Evolutionary conservation across 2,888 invertebrate genomes (phyloP).

Genomic region (Trimorus sp.): DNA sequence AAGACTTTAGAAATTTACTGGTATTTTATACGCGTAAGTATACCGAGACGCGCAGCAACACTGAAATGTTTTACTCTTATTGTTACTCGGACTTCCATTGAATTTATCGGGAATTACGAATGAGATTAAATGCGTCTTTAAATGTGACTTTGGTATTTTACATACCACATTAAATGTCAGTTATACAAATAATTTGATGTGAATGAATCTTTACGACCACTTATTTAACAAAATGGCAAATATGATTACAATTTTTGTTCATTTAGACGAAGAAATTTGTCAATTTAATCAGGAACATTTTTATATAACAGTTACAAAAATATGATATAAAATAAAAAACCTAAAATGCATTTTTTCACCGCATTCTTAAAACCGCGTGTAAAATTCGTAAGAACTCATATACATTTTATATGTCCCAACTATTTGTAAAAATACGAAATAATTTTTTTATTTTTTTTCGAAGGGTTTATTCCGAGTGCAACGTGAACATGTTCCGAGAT

Average conservation of each 20-base stretch:
- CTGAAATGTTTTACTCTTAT: constrained; percentile 47
- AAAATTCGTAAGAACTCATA: background rate
- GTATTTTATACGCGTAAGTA: constrained; percentile 47
- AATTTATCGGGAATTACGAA: constrained; percentile 32
- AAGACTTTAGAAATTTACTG: constrained; percentile 38
- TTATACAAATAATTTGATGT: constrained; percentile 11
- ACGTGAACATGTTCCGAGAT: constrained; percentile 65
- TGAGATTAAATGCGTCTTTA: constrained; percentile 37
- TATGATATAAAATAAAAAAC: too few relatives aligned
- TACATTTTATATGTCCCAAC: background rate
- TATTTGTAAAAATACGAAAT: constrained; percentile 55
- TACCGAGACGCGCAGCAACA: constrained; percentile 34
- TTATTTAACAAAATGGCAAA: background rate
- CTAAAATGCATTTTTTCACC: too few relatives aligned
- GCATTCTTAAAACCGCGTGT: too few relatives aligned
- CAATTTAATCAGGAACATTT: too few relatives aligned
- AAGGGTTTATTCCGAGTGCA: constrained; percentile 63
- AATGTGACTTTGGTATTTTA: constrained; percentile 33
- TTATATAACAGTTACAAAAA: too few relatives aligned
- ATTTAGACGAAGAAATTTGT: background rate
- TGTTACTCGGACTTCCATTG: constrained; percentile 27
- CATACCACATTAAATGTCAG: constrained; percentile 30
- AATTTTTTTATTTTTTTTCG: constrained; percentile 50
- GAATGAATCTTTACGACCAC: constrained; percentile 8
- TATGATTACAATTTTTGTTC: too few relatives aligned